Conservation (phyloP, 2,113 vertebrate genomes). For the Choloepus hoffmanni region DNA sequence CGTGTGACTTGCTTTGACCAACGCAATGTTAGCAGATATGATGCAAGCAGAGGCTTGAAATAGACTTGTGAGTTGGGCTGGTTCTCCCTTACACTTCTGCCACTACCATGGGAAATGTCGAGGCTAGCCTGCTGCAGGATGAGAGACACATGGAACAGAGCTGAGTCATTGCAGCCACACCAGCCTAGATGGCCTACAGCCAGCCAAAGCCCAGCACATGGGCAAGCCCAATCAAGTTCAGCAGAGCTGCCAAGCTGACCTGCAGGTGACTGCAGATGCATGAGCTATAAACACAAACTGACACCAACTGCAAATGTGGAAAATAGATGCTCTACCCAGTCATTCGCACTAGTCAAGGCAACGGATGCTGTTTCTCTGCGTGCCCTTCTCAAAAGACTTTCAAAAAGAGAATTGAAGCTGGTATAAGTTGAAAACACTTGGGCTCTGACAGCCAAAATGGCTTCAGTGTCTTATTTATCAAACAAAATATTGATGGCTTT, state of each 20-base stretch:
- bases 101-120: rapidly evolving
- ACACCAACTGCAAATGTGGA: neutral
- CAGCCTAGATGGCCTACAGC: neutral
- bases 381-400: neutral
- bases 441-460: neutral
- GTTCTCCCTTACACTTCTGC: neutral
- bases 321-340: rapidly evolving
- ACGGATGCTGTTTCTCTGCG: neutral
- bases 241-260: neutral
- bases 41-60: neutral
- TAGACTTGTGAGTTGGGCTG: neutral
- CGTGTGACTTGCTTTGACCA: neutral
- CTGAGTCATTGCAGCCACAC: neutral
- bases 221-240: neutral
- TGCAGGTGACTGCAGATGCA: neutral
- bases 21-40: neutral
- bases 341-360: neutral
- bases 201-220: neutral
- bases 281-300: neutral
- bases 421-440: neutral
- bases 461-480: neutral
- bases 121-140: neutral
- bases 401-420: neutral
- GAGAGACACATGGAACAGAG: neutral
- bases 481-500: neutral